phyloP scores from a whole-genome alignment of 2,888 invertebrate species.

The Eustalomyia histrio region DNA sequence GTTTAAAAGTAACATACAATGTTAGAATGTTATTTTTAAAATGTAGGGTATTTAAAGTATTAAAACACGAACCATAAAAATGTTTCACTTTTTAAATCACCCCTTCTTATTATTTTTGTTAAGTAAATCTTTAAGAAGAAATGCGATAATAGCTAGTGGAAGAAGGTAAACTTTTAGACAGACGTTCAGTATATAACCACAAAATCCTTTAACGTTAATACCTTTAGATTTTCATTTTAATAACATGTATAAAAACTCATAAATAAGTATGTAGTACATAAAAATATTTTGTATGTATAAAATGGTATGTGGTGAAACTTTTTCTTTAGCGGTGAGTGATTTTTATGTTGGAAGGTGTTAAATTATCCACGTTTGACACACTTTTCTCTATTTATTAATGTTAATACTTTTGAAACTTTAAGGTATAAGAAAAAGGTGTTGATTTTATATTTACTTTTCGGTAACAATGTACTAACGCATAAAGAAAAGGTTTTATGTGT shows the following conservation, averaged over 20 bases:
- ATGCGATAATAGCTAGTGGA: background rate
- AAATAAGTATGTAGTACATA: conserved; percentile 11
- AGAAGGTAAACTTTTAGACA: conserved; percentile 3
- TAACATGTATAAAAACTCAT: conserved; percentile 36
- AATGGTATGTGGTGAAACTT: background rate
- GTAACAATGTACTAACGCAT: conserved; percentile 7
- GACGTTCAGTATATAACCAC: conserved; percentile 35
- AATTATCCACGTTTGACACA: conserved; percentile 39
- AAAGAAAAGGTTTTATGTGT: too few species aligned
- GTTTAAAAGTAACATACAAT: too few species aligned
- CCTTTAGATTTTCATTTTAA: conserved; percentile 48
- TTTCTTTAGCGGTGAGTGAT: background rate
- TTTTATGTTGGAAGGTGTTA: conserved; percentile 24
- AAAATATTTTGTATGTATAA: background rate
- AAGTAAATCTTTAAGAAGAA: background rate
- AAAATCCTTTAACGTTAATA: conserved; percentile 52
- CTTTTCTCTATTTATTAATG: conserved; percentile 31
- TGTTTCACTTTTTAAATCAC: background rate
- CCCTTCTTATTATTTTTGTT: conserved; percentile 6
- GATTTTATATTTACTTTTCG: conserved; percentile 42
- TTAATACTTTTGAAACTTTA: conserved; percentile 14
- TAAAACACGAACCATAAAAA: background rate
- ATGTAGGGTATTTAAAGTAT: background rate
- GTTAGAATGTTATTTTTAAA: too few species aligned
- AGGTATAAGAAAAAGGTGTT: conserved; percentile 23